phyloP scores from a whole-genome alignment of 1,140 invertebrate species.

The Trachelipus rathkii region DNA sequence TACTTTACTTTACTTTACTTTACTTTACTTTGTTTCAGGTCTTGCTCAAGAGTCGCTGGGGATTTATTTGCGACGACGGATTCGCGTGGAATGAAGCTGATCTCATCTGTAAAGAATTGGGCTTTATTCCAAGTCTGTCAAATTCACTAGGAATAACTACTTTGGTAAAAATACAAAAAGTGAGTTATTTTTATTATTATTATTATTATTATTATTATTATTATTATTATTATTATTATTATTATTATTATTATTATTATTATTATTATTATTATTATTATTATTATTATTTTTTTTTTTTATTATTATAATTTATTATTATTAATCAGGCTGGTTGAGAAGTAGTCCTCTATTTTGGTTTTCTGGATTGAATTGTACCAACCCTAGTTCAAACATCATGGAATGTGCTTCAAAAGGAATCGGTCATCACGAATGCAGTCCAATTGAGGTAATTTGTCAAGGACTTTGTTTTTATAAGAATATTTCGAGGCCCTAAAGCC shows the following conservation, averaged over 20 bases:
- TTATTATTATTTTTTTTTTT: slow-evolving; percentile 20
- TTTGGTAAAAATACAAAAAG: slow-evolving; percentile 19
- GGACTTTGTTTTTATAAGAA: no score
- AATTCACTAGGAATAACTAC: slow-evolving; percentile 34
- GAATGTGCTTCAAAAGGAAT: slow-evolving; percentile 29
- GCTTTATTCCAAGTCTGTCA: slow-evolving; percentile 18
- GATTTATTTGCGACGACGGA: slow-evolving; percentile 37
- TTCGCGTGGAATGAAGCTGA: slow-evolving; percentile 37
- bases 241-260: neutral
- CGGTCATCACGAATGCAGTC: slow-evolving; percentile 33
- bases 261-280: neutral
- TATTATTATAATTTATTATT: neutral
- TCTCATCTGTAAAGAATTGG: slow-evolving; percentile 29
- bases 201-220: neutral
- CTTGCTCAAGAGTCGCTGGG: slow-evolving; percentile 30
- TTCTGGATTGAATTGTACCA: slow-evolving; percentile 26
- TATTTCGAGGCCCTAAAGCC: no score
- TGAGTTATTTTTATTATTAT: neutral
- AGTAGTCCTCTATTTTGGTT: slow-evolving; percentile 29
- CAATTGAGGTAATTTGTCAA: slow-evolving; percentile 28
- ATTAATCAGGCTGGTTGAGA: slow-evolving; percentile 1
- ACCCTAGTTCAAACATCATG: slow-evolving; percentile 1
- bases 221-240: neutral
- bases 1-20: neutral
- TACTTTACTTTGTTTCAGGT: slow-evolving; percentile 5